Evolutionary conservation across 2,113 vertebrate species (phyloP).

Genomic region (Oreochromis niloticus): DNA sequence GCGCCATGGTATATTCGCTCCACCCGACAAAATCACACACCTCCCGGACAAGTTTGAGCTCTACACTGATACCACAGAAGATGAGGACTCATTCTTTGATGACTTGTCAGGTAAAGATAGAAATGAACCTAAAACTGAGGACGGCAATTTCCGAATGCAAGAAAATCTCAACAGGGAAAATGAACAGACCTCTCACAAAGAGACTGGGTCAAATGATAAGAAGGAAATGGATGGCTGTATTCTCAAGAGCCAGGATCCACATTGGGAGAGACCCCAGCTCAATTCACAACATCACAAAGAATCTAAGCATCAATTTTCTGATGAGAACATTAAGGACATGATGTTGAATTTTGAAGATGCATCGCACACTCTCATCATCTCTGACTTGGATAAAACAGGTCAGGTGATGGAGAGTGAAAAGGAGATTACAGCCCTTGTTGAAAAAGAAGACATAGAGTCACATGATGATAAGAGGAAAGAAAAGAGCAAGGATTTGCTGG

Average conservation of each 20-base stretch:
- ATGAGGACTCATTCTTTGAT: constrained; percentile 78
- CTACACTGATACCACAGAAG: constrained; percentile 71
- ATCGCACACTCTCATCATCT: constrained; percentile 24
- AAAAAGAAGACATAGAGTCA: constrained; percentile 71
- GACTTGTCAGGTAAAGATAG: constrained; percentile 60
- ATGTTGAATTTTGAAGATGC: constrained; percentile 46
- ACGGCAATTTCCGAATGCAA: constrained; percentile 12
- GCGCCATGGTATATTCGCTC: constrained; percentile 90
- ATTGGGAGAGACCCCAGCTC: neutral
- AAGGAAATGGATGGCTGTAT: constrained; percentile 9
- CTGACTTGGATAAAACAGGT: constrained; percentile 26
- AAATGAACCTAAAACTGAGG: constrained; percentile 2
- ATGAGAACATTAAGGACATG: constrained; percentile 23
- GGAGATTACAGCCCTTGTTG: constrained; percentile 67
- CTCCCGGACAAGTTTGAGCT: constrained; percentile 72
- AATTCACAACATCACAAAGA: constrained; percentile 13
- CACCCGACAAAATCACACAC: constrained; percentile 86
- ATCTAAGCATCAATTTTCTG: constrained; percentile 8
- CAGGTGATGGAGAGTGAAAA: constrained; percentile 27
- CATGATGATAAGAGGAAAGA: constrained; percentile 41
- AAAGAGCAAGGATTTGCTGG: constrained; percentile 55
- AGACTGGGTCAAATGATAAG: constrained; percentile 45
- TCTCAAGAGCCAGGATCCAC: neutral
- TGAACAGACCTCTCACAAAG: constrained; percentile 27
- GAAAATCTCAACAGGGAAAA: constrained; percentile 28